phyloP scores from a whole-genome alignment of 1,140 invertebrate species.

The Apis cerana region DNA sequence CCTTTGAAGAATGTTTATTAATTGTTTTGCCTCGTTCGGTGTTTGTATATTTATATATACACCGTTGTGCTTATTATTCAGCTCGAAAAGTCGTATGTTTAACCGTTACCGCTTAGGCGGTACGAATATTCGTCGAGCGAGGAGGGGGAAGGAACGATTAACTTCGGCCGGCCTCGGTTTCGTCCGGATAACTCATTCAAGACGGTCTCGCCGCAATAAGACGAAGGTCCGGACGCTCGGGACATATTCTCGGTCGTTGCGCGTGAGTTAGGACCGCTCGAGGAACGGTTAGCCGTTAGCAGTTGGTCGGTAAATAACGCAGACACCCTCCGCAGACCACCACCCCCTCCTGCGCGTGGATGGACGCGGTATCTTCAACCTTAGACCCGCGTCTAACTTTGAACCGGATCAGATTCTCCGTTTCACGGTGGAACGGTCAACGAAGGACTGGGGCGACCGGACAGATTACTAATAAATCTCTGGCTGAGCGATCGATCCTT shows the following conservation, averaged over 20 bases:
- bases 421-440: neutral
- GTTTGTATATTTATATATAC: neutral
- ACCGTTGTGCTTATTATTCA: too few species aligned
- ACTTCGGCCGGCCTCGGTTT: constrained; percentile 21
- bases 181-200: constrained; percentile 67
- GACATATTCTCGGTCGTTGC: constrained; percentile 75
- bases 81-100: too few species aligned
- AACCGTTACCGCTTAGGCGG: neutral
- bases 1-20: constrained; percentile 76
- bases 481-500: neutral
- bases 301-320: constrained; percentile 70
- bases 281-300: constrained; percentile 68
- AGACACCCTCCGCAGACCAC: constrained; percentile 52
- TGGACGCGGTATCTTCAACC: constrained; percentile 25
- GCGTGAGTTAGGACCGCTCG: constrained; percentile 72
- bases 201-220: constrained; percentile 67
- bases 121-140: constrained; percentile 40
- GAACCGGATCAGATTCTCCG: constrained; percentile 14
- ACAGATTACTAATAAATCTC: neutral
- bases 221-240: constrained; percentile 76
- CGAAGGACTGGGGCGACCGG: neutral
- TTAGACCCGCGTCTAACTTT: constrained; percentile 23
- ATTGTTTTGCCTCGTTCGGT: constrained; percentile 63
- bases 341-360: constrained; percentile 17
- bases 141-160: constrained; percentile 44